phyloP scores from a whole-genome alignment of 2,888 invertebrate species.

The Hipparchia semele region DNA sequence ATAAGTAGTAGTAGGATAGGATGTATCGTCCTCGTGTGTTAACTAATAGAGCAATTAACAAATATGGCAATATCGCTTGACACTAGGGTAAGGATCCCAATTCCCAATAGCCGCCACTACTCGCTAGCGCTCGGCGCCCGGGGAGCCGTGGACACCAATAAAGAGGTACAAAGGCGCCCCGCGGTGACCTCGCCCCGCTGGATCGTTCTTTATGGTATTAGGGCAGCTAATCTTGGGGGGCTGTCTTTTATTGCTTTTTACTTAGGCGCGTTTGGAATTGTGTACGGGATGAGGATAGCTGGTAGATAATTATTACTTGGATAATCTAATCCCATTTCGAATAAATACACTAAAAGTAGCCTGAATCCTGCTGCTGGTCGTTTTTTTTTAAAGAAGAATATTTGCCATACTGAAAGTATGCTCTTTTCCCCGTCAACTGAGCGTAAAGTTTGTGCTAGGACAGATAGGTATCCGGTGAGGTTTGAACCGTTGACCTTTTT shows the following conservation, averaged over 20 bases:
- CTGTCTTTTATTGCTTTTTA: conserved; percentile 66
- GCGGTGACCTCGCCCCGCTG: conserved; percentile 50
- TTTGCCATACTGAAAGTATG: no score
- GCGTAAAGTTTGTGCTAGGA: no score
- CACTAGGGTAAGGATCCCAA: conserved; percentile 51
- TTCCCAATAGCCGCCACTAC: conserved; percentile 52
- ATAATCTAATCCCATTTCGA: conserved; percentile 10
- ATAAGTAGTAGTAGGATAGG: no score
- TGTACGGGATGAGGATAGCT: neutral
- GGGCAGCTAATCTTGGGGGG: conserved; percentile 65
- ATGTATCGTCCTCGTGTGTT: neutral
- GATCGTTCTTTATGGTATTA: conserved; percentile 63
- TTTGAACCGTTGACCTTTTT: no score
- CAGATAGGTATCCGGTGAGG: no score
- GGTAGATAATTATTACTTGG: conserved; percentile 8
- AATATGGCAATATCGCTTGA: conserved; percentile 35
- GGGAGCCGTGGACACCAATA: conserved; percentile 69
- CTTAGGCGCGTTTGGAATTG: conserved; percentile 46
- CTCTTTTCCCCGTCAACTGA: no score
- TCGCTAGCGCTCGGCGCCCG: conserved; percentile 47
- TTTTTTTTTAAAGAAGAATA: no score
- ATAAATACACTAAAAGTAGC: neutral
- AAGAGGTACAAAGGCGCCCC: conserved; percentile 69
- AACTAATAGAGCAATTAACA: conserved; percentile 35
- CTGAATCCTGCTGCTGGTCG: no score